phyloP scores from a whole-genome alignment of 1,140 invertebrate genomes.

The Mercenaria mercenaria region DNA sequence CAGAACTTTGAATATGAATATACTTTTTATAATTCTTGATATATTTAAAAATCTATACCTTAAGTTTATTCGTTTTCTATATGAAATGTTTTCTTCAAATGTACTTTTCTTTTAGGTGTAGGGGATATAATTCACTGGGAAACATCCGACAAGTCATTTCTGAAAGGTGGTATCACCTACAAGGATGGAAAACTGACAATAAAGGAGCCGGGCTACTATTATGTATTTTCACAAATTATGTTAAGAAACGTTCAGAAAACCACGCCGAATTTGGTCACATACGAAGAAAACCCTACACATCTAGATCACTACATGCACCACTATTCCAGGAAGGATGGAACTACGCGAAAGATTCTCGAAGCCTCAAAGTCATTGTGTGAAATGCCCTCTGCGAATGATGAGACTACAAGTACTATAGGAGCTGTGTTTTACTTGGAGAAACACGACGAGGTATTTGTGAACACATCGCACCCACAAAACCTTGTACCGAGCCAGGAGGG shows the following conservation, averaged over 20 bases:
- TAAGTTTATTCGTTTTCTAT: no score
- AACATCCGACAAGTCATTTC: neutral
- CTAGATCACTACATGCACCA: neutral
- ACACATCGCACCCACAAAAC: neutral
- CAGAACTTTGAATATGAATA: no score
- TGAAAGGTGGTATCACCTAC: neutral
- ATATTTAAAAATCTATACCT: no score
- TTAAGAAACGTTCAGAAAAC: no score
- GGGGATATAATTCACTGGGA: no score
- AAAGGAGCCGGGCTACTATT: conserved; percentile 38
- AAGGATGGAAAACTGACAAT: conserved; percentile 16
- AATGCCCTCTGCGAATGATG: neutral
- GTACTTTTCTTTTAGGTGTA: no score
- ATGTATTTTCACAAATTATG: conserved; percentile 44
- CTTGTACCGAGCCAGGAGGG: neutral
- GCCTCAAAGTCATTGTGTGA: neutral
- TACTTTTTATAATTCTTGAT: no score
- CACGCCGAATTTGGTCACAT: no score
- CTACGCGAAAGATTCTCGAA: neutral
- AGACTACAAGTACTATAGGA: neutral
- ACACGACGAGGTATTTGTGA: neutral
- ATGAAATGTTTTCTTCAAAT: no score
- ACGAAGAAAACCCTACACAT: conserved; percentile 15
- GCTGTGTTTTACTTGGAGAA: neutral
- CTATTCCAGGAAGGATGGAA: neutral